Base-by-base conservation (phyloP, 2,113 vertebrate species). In the Cromileptes altivelis region DNA sequence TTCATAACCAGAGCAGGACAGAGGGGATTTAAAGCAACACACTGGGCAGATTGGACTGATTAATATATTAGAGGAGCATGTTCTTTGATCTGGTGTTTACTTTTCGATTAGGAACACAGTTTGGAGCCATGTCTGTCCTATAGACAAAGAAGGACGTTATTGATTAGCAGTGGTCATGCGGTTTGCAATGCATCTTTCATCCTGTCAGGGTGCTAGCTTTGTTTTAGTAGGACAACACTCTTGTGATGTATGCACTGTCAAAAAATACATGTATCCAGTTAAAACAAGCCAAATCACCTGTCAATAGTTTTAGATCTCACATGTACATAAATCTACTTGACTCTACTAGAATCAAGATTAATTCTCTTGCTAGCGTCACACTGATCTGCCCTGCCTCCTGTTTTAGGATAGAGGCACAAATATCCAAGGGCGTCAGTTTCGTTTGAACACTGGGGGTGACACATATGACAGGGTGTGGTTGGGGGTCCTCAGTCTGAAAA, bases 1-100 rank as follows among this genome's bases (percentile, higher is more conserved):
- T 88, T 91, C 84, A 88, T 92, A 92, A 86, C 73, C 87, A 78
- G 90, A 87, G 75, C 78, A 86, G 86, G 90, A 76, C 78, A 81
- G 70, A 83, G 52, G 76, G 82, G 80, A 76, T 77, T 79, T 81
- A 85, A 85, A 79, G 84, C 64, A 75, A 77, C 81, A 74, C 75
- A 79, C 63, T 62, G 75, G 87, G 76, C 81, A 81, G 81, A 89
- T 80, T 71, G 79, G 71, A 86, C 85, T 86, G 92, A 93, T 94
- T 87, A 82, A 91, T 90, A 79, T 92, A 79, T 89, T 19, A 57
- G 77, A 84, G 61, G 57, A 82, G 68, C 64, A 68, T 78, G 65
- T 83, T 56, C 75, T 84, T 85, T 89, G 76, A 91, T 82, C 78
- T 78, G 70, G 49, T 78, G 60, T 88, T 88, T 84, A 81, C 68